These are phyloP conservation scores for Parauchenoglanis ngamensis DNA, from an alignment of 2,797 vertebrate species.

Conservation along the genomic window DNA sequence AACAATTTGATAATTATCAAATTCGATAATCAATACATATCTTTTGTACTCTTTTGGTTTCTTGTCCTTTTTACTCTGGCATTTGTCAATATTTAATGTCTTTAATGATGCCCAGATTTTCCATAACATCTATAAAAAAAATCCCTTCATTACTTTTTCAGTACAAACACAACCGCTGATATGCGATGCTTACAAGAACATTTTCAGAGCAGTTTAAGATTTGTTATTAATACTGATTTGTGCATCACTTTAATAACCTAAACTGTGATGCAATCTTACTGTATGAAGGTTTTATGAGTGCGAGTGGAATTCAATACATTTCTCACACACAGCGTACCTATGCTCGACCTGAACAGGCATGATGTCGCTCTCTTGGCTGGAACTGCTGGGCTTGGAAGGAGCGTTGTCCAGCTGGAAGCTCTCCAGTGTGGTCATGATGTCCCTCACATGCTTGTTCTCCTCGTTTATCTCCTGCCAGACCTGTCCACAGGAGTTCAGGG, in stretches of 20 bases:
- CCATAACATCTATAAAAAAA: not conserved
- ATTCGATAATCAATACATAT: not conserved
- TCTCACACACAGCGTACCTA: slow-evolving; percentile 72
- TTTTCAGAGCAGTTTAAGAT: not conserved
- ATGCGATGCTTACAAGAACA: too few relatives aligned
- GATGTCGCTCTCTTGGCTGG: slow-evolving; percentile 80
- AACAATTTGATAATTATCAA: too few relatives aligned
- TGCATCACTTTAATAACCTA: not conserved
- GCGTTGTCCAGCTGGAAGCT: slow-evolving; percentile 87
- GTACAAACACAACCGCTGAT: not conserved
- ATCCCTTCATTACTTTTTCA: not conserved
- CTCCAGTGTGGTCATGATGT: slow-evolving; percentile 92
- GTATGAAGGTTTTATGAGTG: not conserved
- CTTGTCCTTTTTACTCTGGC: not conserved
- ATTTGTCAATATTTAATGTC: not conserved
- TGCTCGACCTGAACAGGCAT: slow-evolving; percentile 87
- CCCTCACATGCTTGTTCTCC: slow-evolving; percentile 91
- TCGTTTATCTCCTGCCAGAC: slow-evolving; percentile 94
- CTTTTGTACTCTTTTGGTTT: not conserved
- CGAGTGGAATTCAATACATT: not conserved
- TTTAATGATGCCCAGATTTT: not conserved
- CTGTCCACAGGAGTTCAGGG: slow-evolving; percentile 64
- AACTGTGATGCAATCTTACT: not conserved
- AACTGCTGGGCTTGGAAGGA: slow-evolving; percentile 82
- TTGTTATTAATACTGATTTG: not conserved